Conservation (phyloP, 1,140 invertebrate species). For the Pseudomyrmex gracilis region DNA sequence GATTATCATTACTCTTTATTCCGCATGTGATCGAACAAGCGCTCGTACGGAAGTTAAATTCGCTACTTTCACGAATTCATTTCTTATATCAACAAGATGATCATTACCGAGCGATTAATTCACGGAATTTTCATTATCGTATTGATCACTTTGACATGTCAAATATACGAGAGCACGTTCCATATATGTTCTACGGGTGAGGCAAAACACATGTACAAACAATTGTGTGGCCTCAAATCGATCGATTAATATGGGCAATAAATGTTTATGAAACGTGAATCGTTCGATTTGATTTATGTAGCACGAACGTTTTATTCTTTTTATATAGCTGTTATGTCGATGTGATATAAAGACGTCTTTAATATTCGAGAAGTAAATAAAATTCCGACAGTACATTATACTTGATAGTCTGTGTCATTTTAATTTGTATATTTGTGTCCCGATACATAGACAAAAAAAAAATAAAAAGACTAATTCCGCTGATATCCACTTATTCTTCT, state of each 20-base stretch:
- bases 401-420: slow-evolving; percentile 10
- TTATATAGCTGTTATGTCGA: background rate
- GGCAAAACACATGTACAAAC: background rate
- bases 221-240: slow-evolving; percentile 48
- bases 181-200: background rate
- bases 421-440: background rate
- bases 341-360: slow-evolving; percentile 40
- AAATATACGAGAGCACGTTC: background rate
- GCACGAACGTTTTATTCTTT: slow-evolving; percentile 21
- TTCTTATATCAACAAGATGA: background rate
- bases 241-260: slow-evolving; percentile 68
- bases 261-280: slow-evolving; percentile 76
- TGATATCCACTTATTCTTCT: slow-evolving; percentile 5
- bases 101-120: slow-evolving; percentile 7
- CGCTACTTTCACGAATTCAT: background rate
- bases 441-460: background rate
- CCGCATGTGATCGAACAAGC: slow-evolving; percentile 53
- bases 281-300: slow-evolving; percentile 37
- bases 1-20: slow-evolving; percentile 67
- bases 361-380: slow-evolving; percentile 27
- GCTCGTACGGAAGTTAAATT: background rate
- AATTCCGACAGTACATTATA: slow-evolving; percentile 19
- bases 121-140: slow-evolving; percentile 16
- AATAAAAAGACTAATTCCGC: slow-evolving; percentile 7
- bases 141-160: slow-evolving; percentile 21